phyloP scores from a whole-genome alignment of 1,140 invertebrate genomes.

The Zaprionus capensis region DNA sequence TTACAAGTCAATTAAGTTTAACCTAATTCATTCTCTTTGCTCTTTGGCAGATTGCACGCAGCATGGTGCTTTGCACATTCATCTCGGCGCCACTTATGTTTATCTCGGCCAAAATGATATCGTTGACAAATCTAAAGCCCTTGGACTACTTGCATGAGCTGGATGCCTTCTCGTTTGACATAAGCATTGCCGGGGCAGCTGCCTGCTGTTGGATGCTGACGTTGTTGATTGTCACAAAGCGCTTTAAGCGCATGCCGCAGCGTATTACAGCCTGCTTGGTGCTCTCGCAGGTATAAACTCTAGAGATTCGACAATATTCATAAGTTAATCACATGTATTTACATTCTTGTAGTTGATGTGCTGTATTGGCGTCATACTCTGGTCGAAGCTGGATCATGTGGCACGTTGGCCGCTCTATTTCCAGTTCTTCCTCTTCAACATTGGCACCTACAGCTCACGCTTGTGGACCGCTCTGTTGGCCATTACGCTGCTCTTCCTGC shows the following conservation, averaged over 20 bases:
- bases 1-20: neutral
- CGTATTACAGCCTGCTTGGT: constrained; percentile 91
- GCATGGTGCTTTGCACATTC: constrained; percentile 97
- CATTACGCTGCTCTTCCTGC: constrained; percentile 91
- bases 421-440: constrained; percentile 90
- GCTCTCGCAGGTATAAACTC: constrained; percentile 87
- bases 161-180: constrained; percentile 92
- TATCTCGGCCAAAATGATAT: constrained; percentile 96
- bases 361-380: constrained; percentile 89
- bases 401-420: constrained; percentile 87
- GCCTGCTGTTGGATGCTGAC: constrained; percentile 92
- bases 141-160: constrained; percentile 90
- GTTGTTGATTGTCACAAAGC: constrained; percentile 91
- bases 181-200: constrained; percentile 91
- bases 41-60: constrained; percentile 90
- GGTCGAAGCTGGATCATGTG: constrained; percentile 85
- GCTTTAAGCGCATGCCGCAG: constrained; percentile 92
- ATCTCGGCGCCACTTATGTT: constrained; percentile 97
- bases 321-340: neutral
- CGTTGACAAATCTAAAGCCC: constrained; percentile 89
- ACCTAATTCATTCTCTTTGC: constrained; percentile 27
- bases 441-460: constrained; percentile 91
- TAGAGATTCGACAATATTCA: fast-evolving
- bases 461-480: constrained; percentile 94
- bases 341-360: constrained; percentile 85